Conservation (phyloP, 2,888 invertebrate species). For the Microchrysa polita region DNA sequence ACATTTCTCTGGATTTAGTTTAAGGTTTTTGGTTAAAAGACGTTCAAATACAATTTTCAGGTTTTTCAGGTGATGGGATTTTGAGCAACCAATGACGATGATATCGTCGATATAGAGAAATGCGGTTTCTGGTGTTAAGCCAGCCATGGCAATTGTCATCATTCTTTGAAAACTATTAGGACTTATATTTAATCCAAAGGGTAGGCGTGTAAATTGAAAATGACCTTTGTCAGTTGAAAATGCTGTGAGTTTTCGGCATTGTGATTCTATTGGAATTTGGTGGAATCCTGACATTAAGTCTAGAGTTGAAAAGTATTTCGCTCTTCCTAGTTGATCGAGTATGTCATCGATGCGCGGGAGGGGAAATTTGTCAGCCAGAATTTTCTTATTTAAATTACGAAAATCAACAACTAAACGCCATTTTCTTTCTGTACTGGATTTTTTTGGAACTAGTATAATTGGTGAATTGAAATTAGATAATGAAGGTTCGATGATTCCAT, state of each 20-base stretch:
- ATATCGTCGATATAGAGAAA: constrained; percentile 53
- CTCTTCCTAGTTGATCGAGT: constrained; percentile 45
- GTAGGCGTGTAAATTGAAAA: constrained; percentile 49
- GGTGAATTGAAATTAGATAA: constrained; percentile 49
- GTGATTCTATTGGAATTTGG: constrained; percentile 45
- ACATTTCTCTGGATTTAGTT: constrained; percentile 49
- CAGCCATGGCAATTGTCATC: constrained; percentile 49
- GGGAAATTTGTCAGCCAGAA: not conserved
- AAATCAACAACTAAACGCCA: constrained; percentile 19
- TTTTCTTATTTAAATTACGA: constrained; percentile 40
- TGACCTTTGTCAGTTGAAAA: constrained; percentile 49
- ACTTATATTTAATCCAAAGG: constrained; percentile 51
- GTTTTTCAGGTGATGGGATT: constrained; percentile 47
- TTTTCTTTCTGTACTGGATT: constrained; percentile 14
- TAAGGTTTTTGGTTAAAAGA: constrained; percentile 46
- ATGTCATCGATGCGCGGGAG: constrained; percentile 43
- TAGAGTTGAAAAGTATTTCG: constrained; percentile 48
- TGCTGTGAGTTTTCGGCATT: constrained; percentile 46
- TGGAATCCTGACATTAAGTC: constrained; percentile 48
- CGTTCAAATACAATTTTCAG: constrained; percentile 42
- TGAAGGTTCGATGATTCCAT: constrained; percentile 46
- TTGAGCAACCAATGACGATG: constrained; percentile 49
- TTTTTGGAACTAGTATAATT: constrained; percentile 47
- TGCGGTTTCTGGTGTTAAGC: constrained; percentile 41
- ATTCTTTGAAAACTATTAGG: constrained; percentile 51